phyloP scores from a whole-genome alignment of 2,113 vertebrate species.

The Oncorhynchus gorbuscha region DNA sequence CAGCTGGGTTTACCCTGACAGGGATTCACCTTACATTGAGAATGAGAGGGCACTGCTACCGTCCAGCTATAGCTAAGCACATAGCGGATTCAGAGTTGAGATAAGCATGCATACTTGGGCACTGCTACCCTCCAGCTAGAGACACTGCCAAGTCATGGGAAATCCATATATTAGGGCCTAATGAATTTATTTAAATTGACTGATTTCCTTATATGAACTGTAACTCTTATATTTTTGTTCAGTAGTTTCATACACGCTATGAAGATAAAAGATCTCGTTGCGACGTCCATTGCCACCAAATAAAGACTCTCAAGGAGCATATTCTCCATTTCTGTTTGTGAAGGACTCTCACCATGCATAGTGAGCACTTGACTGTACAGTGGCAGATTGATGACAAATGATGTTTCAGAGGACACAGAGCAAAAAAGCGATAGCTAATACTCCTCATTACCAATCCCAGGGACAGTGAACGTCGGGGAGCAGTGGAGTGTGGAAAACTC shows the following conservation, averaged over 20 bases:
- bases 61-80: slow-evolving; percentile 27
- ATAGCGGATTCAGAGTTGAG: not conserved
- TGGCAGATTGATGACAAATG: slow-evolving; percentile 33
- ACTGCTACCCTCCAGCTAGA: slow-evolving; percentile 32
- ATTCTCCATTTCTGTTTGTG: slow-evolving; percentile 6
- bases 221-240: too few species aligned
- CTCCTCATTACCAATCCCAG: slow-evolving; percentile 37
- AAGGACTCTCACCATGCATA: slow-evolving; percentile 25
- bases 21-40: slow-evolving; percentile 23
- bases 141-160: not conserved
- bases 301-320: not conserved
- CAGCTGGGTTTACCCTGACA: slow-evolving; percentile 20
- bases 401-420: slow-evolving; percentile 34
- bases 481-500: slow-evolving; percentile 46
- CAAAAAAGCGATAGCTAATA: slow-evolving; percentile 48
- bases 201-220: too few species aligned
- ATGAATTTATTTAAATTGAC: too few species aligned
- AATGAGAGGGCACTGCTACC: slow-evolving; percentile 32
- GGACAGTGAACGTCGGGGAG: slow-evolving; percentile 34
- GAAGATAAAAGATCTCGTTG: not conserved
- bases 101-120: slow-evolving; percentile 6
- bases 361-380: slow-evolving; percentile 10
- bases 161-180: too few species aligned
- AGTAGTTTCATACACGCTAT: not conserved
- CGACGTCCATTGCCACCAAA: not conserved